Base-by-base conservation (phyloP, 2,888 invertebrate genomes). In the Cryptus viduatorius region DNA sequence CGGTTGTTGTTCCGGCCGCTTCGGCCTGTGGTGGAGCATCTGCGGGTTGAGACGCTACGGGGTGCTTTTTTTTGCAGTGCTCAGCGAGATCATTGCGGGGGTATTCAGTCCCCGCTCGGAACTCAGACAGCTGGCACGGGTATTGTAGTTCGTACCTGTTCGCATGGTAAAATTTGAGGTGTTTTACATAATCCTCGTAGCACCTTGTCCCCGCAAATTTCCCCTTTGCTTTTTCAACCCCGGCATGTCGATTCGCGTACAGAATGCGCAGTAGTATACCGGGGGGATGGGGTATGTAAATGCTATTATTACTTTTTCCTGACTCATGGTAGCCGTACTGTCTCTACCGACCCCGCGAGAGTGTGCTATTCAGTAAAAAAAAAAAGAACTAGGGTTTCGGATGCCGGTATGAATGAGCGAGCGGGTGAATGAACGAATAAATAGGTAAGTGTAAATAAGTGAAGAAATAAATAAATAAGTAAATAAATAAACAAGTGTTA, bases 151-250 rank as follows among this genome's bases (percentile, higher is more conserved):
- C 14, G 42, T 64, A 64, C 3, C 3, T 31, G 1, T 64, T 16
- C 0, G 29, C 16, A 8, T 64, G 64, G 1, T 64, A n/a, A 24
- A 88, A 83, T 24, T 89, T 87, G 85, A 91, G 90, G 10, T 92
- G 78, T 59, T 90, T 85, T 83, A 89, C 93, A 81, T 92, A 93
- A 79, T 93, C 92, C 82, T 93, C 92, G 3, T 89, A 84, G 48
- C 90, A 91, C 0, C 92, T 92, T 79, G 93, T 91, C 44, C 67
- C 44, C 4, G 65, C 10, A 44, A 67, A 67, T 10, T 19, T 67
- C 44, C 44, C 65, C 24, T 14, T 67, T 10, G 44, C 46, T 12
- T 44, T 67, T 1, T 1, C 19, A 1, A 67, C 65, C 65, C 65
- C 65, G 65, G 19, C 46, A 67, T 44, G 12, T 67, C 65, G 10